Evolutionary conservation across 1,140 invertebrate genomes (phyloP).

Genomic region (Venustaconcha ellipsiformis): DNA sequence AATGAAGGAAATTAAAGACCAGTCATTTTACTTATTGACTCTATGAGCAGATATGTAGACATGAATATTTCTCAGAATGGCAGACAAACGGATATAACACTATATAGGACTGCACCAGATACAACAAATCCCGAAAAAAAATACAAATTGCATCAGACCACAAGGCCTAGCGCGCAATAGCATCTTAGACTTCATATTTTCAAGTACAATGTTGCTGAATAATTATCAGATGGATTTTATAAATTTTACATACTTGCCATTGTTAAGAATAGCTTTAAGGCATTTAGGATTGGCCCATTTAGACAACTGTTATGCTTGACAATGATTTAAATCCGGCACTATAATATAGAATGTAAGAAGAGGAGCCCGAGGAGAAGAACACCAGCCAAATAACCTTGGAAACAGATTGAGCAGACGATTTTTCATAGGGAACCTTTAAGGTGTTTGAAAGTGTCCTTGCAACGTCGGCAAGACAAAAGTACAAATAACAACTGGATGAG

Average conservation of each 20-base stretch:
- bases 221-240: conserved; percentile 30
- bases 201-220: conserved; percentile 34
- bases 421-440: no score
- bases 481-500: no score
- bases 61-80: conserved; percentile 1
- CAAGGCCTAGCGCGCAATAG: conserved; percentile 13
- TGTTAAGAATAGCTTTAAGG: conserved; percentile 30
- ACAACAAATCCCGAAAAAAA: conserved; percentile 33
- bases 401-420: no score
- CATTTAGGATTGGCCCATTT: conserved; percentile 25
- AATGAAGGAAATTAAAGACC: conserved; percentile 23
- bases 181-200: conserved; percentile 17
- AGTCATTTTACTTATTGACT: conserved; percentile 28
- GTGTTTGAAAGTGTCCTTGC: no score
- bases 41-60: conserved; percentile 12
- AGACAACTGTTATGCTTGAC: conserved; percentile 2
- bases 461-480: no score
- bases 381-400: no score
- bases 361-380: no score
- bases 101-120: conserved; percentile 22
- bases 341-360: background rate
- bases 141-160: conserved; percentile 22
- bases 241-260: conserved; percentile 37
- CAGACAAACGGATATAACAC: conserved; percentile 8
- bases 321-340: conserved; percentile 10